Conservation (phyloP, 2,888 invertebrate genomes). For the Drosophila hamatofila region DNA sequence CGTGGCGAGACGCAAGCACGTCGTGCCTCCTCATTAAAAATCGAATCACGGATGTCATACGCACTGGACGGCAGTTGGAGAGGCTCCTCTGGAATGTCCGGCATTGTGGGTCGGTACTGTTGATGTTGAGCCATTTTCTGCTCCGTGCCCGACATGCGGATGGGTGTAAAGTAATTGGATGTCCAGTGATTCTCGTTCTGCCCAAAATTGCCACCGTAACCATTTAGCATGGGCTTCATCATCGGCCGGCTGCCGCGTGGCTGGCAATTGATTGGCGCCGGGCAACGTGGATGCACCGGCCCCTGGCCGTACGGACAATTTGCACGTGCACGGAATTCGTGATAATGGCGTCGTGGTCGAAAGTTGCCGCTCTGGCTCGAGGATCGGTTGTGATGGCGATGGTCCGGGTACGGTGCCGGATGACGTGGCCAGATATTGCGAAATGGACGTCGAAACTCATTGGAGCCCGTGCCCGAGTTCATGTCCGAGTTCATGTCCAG, state of each 20-base stretch:
- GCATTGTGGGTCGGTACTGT: background rate
- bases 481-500: too few species aligned
- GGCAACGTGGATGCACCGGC: background rate
- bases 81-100: background rate
- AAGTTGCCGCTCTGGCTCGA: background rate
- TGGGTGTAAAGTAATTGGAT: background rate
- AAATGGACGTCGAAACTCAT: background rate
- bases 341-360: constrained; percentile 8
- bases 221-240: background rate
- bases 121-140: background rate
- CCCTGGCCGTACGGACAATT: background rate
- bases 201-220: background rate
- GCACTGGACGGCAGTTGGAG: fast-evolving
- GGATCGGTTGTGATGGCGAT: background rate
- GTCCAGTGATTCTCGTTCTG: background rate
- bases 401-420: background rate
- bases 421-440: background rate
- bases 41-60: background rate
- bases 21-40: background rate
- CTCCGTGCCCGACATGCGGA: background rate
- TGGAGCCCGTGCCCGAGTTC: too few species aligned
- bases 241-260: background rate
- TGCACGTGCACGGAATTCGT: background rate
- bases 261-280: background rate
- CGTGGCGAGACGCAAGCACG: background rate